Evolutionary conservation across 2,797 vertebrate species (phyloP), one percentile per base, ranked within the genome.

Genomic region (Diplodus sargus): DNA sequence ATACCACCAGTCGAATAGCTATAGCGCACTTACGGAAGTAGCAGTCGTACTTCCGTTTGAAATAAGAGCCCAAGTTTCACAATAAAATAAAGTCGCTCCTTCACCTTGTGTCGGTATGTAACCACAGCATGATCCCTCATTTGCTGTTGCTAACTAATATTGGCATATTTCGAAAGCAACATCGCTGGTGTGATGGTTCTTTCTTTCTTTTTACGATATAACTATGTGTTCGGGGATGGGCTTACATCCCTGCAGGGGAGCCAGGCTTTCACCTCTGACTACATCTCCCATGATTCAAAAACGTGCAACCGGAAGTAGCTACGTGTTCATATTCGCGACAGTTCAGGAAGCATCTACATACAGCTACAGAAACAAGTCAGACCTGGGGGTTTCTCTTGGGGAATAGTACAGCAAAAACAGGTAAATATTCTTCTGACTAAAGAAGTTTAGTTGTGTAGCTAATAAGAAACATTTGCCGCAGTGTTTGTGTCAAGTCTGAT

Each of bases 281-380:
- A 79, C 91, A 84, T 89, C 83, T 90, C 90, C 92, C 91, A 81
- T 59, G 52, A 85, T 70, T 70, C 39, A 10, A 25, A 20, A 13
- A 17, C 0, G 11, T 0, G 3, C 45, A 10, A 76, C 82, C 89
- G 92, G 91, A 93, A 87, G 80, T 82, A 64, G 0, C 81, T 82
- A 94, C 93, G 93, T 94, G 92, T 89, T 87, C 89, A 5, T 66
- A 85, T 86, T 90, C 28, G 65, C 74, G 88, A 89, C 84, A 78
- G 59, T 76, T 58, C 91, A 86, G 89, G 92, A 93, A 94, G 86
- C 49, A 0, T 72, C 78, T 30, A 16, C 43, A 76, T 69, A 76
- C 56, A 81, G 78, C 58, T 71, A 28, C 65, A 86, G 42, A 78
- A 70, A 81, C 51, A 28, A 72, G 58, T 45, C 34, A 20, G 34